These are phyloP conservation scores for Drosophila arizonae DNA, from an alignment of 1,140 invertebrate species.

Conservation along the genomic window DNA sequence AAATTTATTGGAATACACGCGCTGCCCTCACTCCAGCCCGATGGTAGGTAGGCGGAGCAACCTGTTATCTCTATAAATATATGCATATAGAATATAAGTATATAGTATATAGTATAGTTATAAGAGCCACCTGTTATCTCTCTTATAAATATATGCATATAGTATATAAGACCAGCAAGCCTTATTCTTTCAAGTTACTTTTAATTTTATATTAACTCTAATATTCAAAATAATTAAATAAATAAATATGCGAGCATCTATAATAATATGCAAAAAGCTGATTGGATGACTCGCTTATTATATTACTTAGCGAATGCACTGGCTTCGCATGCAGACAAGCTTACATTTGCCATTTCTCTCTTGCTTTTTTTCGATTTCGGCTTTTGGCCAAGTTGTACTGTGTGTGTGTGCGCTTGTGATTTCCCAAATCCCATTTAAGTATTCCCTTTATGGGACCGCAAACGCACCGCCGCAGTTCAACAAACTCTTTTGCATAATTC, in stretches of 20 bases:
- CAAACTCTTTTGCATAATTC: slow-evolving; percentile 76
- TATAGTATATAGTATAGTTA: not conserved
- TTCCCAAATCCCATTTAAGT: slow-evolving; percentile 78
- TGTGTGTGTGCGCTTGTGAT: slow-evolving; percentile 46
- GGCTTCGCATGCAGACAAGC: slow-evolving; percentile 46
- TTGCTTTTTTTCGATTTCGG: slow-evolving; percentile 36
- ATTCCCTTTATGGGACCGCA: slow-evolving; percentile 72
- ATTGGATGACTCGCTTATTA: slow-evolving; percentile 36
- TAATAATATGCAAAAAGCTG: not conserved
- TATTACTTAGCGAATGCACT: slow-evolving; percentile 63
- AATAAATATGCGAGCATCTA: no score
- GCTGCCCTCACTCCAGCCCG: slow-evolving; percentile 51
- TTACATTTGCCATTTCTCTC: slow-evolving; percentile 11
- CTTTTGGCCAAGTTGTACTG: slow-evolving; percentile 28
- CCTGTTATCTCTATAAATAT: not conserved
- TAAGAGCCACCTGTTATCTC: not conserved
- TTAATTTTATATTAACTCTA: no score
- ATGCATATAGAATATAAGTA: slow-evolving; percentile 28
- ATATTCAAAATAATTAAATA: no score
- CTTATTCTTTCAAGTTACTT: no score
- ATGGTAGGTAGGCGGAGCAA: slow-evolving; percentile 15
- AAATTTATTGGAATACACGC: slow-evolving; percentile 70
- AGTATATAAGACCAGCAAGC: slow-evolving; percentile 8
- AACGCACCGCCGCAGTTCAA: slow-evolving; percentile 58
- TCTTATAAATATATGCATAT: no score